Base-by-base conservation (phyloP, 1,140 invertebrate species). In the Dufourea novaeangliae region DNA sequence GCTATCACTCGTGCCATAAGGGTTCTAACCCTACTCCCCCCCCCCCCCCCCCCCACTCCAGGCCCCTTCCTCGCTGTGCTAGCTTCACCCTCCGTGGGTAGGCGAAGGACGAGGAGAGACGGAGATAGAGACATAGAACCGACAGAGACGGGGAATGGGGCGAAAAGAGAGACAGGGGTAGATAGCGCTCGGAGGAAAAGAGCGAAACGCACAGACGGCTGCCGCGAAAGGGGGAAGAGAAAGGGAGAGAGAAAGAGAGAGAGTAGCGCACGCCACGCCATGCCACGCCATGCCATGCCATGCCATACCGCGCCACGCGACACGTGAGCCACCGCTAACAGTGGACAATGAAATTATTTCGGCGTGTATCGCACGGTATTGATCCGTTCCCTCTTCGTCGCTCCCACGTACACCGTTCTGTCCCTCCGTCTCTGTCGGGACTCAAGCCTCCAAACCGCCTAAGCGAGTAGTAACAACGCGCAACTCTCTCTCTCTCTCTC, bases 321-420 rank as follows among this genome's bases (percentile, higher is more conserved):
- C 88, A 88, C 86, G 87, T 88, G 87, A 89, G 77, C 82, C 78
- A 76, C 84, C 80, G 85, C 83, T 85, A 88, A 89, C 85, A 89
- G 84, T 88, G 87, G 87, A 90, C 88, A 90, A 90, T 90, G 87
- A 88, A 90, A 90, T 90, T 89, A 90, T 87, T 89, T 89, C 71
- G 79, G 86, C 88, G 84, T 87, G 83, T 88, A 88, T 88, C 81
- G 86, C 82, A 82, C 79, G 73, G 84, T 90, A 90, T 90, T 87
- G 88, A 88, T 89, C 88, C 87, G 61, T 70, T 81, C 85, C 67
- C 84, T 86, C 84, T 76, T 74, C 50, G 54, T 83, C 82, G 54
- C 56, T 66, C 50, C 41, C 78, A n/a, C 66, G 29, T n/a, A 56
- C 14, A n/a, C 46, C 39, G 64, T n/a, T n/a, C 67, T 72, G 25